A percentile compares a stretch with the other conserved stretches of the same genome.
Evolutionary conservation across 37 sponge, comb jelly and placozoan species (phyloP).

Genomic region (Amphimedon queenslandica): DNA sequence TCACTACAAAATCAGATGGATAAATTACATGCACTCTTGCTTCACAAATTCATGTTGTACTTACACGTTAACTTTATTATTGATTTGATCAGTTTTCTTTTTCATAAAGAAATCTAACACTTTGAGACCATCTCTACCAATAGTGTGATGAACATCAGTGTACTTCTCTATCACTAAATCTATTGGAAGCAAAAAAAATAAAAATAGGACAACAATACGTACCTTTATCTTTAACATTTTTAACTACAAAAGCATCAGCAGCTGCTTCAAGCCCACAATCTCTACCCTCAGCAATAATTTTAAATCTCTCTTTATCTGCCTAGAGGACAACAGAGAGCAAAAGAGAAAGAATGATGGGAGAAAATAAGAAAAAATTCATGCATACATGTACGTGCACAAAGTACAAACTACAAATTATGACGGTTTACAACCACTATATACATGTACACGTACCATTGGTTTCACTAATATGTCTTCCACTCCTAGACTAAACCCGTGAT

Average conservation of each 20-base stretch:
- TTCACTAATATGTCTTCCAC: conserved; percentile 91
- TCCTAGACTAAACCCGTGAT: conserved; percentile 93
- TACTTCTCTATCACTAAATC: conserved; percentile 50
- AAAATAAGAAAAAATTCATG: neutral
- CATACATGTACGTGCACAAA: neutral
- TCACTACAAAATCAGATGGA: no score
- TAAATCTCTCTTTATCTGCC: conserved; percentile 50
- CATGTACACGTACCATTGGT: conserved; percentile 12
- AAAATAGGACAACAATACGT: neutral
- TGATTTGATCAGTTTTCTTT: conserved; percentile 60
- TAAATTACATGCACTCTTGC: no score
- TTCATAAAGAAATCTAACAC: conserved; percentile 67
- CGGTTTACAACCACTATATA: neutral
- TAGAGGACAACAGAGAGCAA: neutral
- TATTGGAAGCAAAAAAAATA: neutral
- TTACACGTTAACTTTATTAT: conserved; percentile 73
- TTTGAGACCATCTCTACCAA: conserved; percentile 44
- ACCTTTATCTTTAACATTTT: conserved; percentile 31
- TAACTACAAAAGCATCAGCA: conserved; percentile 63
- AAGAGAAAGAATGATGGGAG: neutral
- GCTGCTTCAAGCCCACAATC: conserved; percentile 50
- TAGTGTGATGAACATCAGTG: conserved; percentile 58
- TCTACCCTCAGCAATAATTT: conserved; percentile 19
- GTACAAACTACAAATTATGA: neutral
- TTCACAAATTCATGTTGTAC: no score